Percentiles rank a stretch among this genome's conserved stretches.
phyloP scores from a whole-genome alignment of 2,113 vertebrate genomes.

The Cynocephalus volans region DNA sequence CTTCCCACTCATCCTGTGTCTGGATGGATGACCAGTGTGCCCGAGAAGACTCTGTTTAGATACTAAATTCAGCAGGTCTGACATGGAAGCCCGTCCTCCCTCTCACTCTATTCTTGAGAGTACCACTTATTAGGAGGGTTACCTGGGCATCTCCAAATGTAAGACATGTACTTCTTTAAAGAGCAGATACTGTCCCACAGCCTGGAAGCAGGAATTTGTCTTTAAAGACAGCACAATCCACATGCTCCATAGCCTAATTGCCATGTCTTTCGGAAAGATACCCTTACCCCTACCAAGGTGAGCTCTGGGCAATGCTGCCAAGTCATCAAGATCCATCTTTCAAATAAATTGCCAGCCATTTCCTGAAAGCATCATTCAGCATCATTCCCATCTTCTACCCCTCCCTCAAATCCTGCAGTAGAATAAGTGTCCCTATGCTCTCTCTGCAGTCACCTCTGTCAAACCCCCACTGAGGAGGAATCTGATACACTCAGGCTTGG shows the following conservation, averaged over 20 bases:
- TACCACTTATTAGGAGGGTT: background rate
- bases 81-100: background rate
- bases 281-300: background rate
- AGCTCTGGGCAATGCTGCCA: background rate
- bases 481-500: background rate
- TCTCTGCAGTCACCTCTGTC: background rate
- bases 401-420: background rate
- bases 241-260: background rate
- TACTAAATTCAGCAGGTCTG: background rate
- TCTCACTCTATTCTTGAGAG: constrained; percentile 6
- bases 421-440: background rate
- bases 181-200: background rate
- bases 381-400: background rate
- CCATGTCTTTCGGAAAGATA: constrained; percentile 1
- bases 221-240: background rate
- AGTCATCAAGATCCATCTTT: background rate
- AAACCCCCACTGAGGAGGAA: constrained; percentile 12
- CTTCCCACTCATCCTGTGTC: background rate
- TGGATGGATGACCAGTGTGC: background rate
- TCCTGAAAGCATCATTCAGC: constrained; percentile 6
- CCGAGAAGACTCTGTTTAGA: background rate
- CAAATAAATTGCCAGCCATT: background rate
- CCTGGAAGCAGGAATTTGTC: background rate
- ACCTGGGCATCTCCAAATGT: background rate
- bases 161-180: constrained; percentile 7